Evolutionary conservation across 2,113 vertebrate genomes (phyloP), one percentile per base, ranked within the genome.

Genomic region (Triplophysa dalaica): DNA sequence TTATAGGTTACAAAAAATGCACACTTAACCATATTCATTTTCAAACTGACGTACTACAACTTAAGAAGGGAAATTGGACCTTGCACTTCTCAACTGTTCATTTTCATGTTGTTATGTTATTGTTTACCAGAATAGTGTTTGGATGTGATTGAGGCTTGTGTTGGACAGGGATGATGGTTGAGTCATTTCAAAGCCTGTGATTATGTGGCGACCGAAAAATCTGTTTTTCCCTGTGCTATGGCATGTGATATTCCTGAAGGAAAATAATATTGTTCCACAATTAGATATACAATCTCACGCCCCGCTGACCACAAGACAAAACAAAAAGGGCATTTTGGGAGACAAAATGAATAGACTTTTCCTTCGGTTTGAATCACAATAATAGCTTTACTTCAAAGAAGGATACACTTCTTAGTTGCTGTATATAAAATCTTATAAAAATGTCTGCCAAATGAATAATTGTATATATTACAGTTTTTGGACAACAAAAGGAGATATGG

Each of bases 171-270:
- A 75, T 50, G 41, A n/a, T 41, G 73, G 11, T 75, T 24, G 41
- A 63, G 41, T 63, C n/a, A 75, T n/a, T 43, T 68, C 45, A 65
- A 9, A 58, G 62, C 9, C 45, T 43, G 29, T 82, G 38, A 85
- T 85, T 82, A 85, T 85, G 74, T 78, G 78, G 83, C 68, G 8
- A 76, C 73, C 13, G 16, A 24, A 58, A 70, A 65, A 29, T 29
- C 41, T 52, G 26, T 8, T 13, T 41, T 56, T 56, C 24, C 66
- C 38, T 60, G 50, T 11, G n/a, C 19, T n/a, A 38, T 24, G 13
- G 2, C 4, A 38, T 16, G 12, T 4, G 14, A 19, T 14, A 19
- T 73, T 67, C 58, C 33, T 10, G 33, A n/a, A 72, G 68, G 72
- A 74, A 43, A 82, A 82, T 58, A 68, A 70, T 67, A 80, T 50